Evolutionary conservation across 2,888 invertebrate genomes (phyloP), one percentile per base, ranked within the genome.

Genomic region (Lasioglossum leucozonium): DNA sequence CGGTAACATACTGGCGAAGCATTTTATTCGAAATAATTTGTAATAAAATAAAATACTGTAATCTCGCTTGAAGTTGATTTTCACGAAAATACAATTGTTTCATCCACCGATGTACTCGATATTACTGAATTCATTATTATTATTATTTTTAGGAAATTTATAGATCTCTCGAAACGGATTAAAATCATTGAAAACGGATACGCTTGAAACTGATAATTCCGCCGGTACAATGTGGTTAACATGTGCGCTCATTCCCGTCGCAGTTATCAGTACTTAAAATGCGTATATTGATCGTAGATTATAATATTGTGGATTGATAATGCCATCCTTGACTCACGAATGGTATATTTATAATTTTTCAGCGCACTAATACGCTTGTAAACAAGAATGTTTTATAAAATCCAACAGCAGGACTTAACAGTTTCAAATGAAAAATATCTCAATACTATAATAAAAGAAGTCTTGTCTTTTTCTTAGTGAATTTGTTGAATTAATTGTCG

Each of bases 201-300:
- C 55, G n/a, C 55, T 55, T 55, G 55, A 55, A n/a, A n/a, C 55
- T 55, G 55, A 55, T 55, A 11, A 55, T 55, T 55, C n/a, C n/a
- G 10, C n/a, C 11, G 55, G n/a, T 55, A 55, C 55, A 55, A 11
- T n/a, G n/a, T 55, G 11, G n/a, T 1, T 11, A 55, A n/a, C 55
- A n/a, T 55, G 55, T 55, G 55, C 55, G 55, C 11, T n/a, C n/a
- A 4, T 55, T 55, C n/a, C n/a, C 55, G n/a, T 11, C 55, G 4
- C n/a, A 11, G 11, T 55, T 55, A 55, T 55, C 55, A n/a, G 55
- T 55, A 55, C 55, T 55, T 55, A 55, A 55, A n/a, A 11, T 55
- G n/a, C n/a, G n/a, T n/a, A n/a, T 55, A 55, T 55, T 11, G 55
- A 55, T 55, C 55, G n/a, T 55, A 55, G 55, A 55, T 55, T 55